phyloP scores from a whole-genome alignment of 2,888 invertebrate genomes.

The Oscheius sp. region DNA sequence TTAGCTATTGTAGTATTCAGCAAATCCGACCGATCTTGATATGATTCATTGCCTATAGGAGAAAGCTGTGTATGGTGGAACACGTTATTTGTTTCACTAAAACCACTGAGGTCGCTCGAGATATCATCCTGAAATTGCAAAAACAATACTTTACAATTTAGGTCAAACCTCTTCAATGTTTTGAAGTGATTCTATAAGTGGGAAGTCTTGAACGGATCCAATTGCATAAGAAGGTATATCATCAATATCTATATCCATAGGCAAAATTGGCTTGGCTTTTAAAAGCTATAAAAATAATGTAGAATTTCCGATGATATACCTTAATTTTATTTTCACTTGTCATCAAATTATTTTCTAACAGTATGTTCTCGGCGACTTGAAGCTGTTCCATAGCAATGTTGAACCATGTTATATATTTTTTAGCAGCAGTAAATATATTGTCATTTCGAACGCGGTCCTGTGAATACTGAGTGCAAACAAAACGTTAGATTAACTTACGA shows the following conservation, averaged over 20 bases:
- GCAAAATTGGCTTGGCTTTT: not conserved
- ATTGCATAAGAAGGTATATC: not conserved
- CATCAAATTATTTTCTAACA: conserved; percentile 4
- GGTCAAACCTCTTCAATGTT: not conserved
- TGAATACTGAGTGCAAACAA: not conserved
- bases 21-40: not conserved
- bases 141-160: not conserved
- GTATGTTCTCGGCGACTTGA: conserved; percentile 3
- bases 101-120: not conserved
- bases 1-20: conserved; percentile 8
- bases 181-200: not conserved
- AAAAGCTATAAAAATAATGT: not conserved
- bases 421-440: conserved; percentile 33
- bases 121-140: not conserved
- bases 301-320: too few species aligned
- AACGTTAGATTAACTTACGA: not conserved
- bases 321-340: conserved; percentile 20
- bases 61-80: not conserved
- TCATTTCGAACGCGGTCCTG: conserved; percentile 15
- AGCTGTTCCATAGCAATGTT: conserved; percentile 42
- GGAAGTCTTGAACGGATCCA: conserved; percentile 13
- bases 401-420: conserved; percentile 49
- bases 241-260: not conserved
- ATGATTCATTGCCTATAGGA: not conserved
- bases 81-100: not conserved